A percentile compares a stretch with the other conserved stretches of the same genome.
Evolutionary conservation across 2,113 vertebrate genomes (phyloP).

Genomic region (Calyptommatus sinebrachiatus): DNA sequence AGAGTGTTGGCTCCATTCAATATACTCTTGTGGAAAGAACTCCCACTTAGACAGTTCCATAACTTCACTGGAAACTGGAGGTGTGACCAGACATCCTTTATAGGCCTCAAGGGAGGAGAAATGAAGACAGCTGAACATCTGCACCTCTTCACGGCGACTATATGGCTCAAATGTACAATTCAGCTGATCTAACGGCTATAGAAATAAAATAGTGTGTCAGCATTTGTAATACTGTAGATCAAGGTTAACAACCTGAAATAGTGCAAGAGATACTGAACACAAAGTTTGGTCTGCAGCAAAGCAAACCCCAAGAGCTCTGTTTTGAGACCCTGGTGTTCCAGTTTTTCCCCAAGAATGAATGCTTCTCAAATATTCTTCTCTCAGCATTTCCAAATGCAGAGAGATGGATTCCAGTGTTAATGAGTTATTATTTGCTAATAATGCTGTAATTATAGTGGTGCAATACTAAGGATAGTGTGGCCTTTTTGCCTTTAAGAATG

Average conservation of each 20-base stretch:
- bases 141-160: conserved; percentile 47
- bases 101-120: conserved; percentile 45
- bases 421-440: conserved; percentile 22
- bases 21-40: conserved; percentile 44
- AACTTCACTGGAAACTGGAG: conserved; percentile 41
- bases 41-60: conserved; percentile 52
- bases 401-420: too few relatives aligned
- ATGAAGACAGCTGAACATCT: conserved; percentile 57
- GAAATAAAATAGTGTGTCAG: conserved; percentile 34
- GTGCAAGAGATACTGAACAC: conserved; percentile 42
- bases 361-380: conserved; percentile 32
- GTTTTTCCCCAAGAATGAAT: conserved; percentile 40
- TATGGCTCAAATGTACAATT: conserved; percentile 24
- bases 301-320: conserved; percentile 23
- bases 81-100: conserved; percentile 42
- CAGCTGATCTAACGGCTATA: conserved; percentile 18
- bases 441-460: neutral
- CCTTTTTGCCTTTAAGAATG: neutral
- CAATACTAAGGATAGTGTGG: neutral
- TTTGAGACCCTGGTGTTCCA: conserved; percentile 35
- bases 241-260: conserved; percentile 44
- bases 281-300: conserved; percentile 34
- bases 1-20: conserved; percentile 29
- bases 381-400: conserved; percentile 40
- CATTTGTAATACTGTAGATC: conserved; percentile 27